These are phyloP conservation scores for Drepanosiphum platanoidis DNA, from an alignment of 2,888 invertebrate genomes.

Conservation along the genomic window DNA sequence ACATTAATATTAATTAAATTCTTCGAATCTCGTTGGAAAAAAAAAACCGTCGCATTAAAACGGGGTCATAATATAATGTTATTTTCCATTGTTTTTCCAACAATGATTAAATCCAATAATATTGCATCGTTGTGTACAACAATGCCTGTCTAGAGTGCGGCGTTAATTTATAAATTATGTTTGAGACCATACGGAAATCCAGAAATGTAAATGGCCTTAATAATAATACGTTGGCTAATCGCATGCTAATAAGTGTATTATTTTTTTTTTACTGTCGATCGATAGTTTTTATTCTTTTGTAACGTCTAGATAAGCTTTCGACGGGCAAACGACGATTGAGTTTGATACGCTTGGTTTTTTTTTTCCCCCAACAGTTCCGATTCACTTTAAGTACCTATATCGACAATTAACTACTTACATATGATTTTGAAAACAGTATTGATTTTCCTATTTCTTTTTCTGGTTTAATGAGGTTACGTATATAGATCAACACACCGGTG, in stretches of 20 bases:
- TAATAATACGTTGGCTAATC: neutral
- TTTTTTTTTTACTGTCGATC: neutral
- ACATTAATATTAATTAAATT: conserved; percentile 23
- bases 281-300: neutral
- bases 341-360: no score
- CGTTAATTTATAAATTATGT: neutral
- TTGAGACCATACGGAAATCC: neutral
- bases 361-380: neutral
- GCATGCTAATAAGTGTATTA: neutral
- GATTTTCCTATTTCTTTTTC: no score
- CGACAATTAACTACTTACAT: no score
- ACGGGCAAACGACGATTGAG: no score
- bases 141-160: neutral
- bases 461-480: neutral
- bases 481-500: neutral
- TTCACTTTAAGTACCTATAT: no score
- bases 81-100: neutral
- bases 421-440: no score
- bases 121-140: neutral
- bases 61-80: neutral
- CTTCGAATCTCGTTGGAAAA: neutral
- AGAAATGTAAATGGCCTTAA: neutral
- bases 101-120: neutral
- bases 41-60: neutral
- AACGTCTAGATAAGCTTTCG: no score